Conservation (phyloP, 2,797 vertebrate species). For the Kryptolebias ocellatus region DNA sequence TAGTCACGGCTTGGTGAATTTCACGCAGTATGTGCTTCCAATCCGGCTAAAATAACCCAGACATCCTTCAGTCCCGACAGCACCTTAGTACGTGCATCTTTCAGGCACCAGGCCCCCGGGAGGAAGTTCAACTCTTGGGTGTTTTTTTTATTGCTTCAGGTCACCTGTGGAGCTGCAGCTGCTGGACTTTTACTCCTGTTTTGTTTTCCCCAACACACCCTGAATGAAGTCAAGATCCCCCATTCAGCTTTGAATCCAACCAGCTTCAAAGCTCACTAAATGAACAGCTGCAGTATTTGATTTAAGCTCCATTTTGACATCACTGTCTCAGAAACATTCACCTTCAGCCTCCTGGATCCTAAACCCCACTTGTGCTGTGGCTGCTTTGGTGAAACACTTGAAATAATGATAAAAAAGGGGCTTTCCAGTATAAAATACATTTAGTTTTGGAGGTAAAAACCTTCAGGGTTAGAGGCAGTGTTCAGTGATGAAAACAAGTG, state of each 20-base stretch:
- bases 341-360: no score
- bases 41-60: slow-evolving; percentile 3
- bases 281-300: no score
- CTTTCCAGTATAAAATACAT: no score
- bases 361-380: no score
- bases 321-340: no score
- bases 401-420: no score
- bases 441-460: no score
- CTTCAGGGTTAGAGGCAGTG: no score
- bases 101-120: slow-evolving; percentile 25
- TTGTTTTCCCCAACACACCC: neutral
- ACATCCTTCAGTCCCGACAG: neutral
- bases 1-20: neutral
- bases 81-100: neutral
- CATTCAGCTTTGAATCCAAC: neutral
- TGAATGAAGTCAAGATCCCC: slow-evolving; percentile 1
- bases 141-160: neutral
- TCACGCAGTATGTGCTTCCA: neutral
- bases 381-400: no score
- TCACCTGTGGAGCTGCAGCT: slow-evolving; percentile 38
- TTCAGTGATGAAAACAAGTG: no score
- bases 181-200: slow-evolving; percentile 4
- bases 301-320: no score
- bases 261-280: neutral
- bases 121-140: slow-evolving; percentile 49